These are phyloP conservation scores for Phasianus colchicus DNA, from an alignment of 2,113 vertebrate genomes.

Conservation along the genomic window DNA sequence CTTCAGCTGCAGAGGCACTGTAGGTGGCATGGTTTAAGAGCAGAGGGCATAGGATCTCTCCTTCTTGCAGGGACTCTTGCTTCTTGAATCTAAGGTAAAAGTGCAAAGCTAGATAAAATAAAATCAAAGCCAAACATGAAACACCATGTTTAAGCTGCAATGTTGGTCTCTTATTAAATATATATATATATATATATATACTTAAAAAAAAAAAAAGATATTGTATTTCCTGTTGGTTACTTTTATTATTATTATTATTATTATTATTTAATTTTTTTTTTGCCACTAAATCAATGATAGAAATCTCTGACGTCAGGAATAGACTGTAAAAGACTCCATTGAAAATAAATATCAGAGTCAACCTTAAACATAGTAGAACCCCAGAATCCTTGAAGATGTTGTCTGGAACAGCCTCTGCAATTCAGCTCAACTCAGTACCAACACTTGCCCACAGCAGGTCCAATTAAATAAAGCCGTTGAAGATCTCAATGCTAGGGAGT, in stretches of 20 bases:
- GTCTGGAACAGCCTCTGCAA: not conserved
- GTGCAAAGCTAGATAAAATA: not conserved
- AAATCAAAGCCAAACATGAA: not conserved
- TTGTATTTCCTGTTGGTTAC: not conserved
- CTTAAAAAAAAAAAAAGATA: too few relatives aligned
- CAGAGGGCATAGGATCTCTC: not conserved
- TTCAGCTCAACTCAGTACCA: not conserved
- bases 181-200: not conserved
- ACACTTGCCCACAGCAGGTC: not conserved
- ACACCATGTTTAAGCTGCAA: not conserved
- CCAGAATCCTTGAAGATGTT: not conserved
- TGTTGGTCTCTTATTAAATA: not conserved
- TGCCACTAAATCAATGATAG: not conserved
- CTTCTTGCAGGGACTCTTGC: not conserved
- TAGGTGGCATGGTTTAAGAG: not conserved
- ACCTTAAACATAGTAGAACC: not conserved
- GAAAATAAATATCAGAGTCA: not conserved
- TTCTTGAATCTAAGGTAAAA: not conserved
- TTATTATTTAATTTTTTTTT: too few relatives aligned
- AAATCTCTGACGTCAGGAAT: not conserved
- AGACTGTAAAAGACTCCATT: not conserved
- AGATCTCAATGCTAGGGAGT: too few relatives aligned
- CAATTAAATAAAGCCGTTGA: not conserved
- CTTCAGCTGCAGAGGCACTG: accelerated
- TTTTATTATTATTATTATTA: not conserved